Evolutionary conservation across 2,888 invertebrate species (phyloP).

Genomic region (Hemithea aestivaria): DNA sequence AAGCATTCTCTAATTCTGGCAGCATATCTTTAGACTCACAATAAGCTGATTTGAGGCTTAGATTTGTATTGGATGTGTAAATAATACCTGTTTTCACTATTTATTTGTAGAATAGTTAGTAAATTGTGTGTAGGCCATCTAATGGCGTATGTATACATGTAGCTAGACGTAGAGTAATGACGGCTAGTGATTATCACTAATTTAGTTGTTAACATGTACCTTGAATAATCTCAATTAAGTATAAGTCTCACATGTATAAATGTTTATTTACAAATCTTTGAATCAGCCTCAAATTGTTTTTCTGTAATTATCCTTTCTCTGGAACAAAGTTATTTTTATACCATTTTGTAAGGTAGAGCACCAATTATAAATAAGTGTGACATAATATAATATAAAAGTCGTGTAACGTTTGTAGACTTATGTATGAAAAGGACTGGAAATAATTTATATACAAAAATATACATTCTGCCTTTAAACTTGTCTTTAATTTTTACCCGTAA

Average conservation of each 20-base stretch:
- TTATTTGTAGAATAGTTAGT: constrained; percentile 30
- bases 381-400: constrained; percentile 61
- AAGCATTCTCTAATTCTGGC: constrained; percentile 22
- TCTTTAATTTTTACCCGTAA: constrained; percentile 34
- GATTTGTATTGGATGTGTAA: neutral
- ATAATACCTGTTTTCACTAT: constrained; percentile 21
- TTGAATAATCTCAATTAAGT: constrained; percentile 69
- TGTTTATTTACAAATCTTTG: constrained; percentile 22
- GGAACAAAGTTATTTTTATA: constrained; percentile 56
- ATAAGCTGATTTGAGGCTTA: neutral
- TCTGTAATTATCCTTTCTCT: constrained; percentile 30
- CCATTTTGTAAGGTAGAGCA: constrained; percentile 55
- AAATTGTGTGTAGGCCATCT: constrained; percentile 45
- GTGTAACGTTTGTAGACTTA: constrained; percentile 59
- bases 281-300: constrained; percentile 37
- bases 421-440: constrained; percentile 70
- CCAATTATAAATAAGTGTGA: constrained; percentile 66
- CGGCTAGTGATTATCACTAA: constrained; percentile 58
- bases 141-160: constrained; percentile 42
- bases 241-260: constrained; percentile 20
- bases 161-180: constrained; percentile 32
- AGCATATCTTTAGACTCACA: constrained; percentile 9
- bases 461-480: constrained; percentile 62
- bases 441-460: constrained; percentile 75
- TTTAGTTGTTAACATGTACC: constrained; percentile 54